A percentile compares a stretch with the other conserved stretches of the same genome.
Evolutionary conservation across 2,113 vertebrate species (phyloP).

Genomic region (Phyllopteryx taeniolatus): DNA sequence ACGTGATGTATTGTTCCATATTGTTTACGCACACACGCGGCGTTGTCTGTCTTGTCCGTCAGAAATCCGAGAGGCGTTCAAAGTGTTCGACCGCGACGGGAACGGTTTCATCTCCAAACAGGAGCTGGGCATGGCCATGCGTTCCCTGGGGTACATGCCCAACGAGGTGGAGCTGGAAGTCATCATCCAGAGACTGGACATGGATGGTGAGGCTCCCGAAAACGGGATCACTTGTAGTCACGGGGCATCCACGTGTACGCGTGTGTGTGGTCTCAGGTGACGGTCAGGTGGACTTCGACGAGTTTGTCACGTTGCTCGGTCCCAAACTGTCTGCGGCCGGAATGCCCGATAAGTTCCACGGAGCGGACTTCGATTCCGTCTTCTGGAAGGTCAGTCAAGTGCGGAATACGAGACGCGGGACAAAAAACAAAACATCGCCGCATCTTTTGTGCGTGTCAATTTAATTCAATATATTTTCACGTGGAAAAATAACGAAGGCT

Average conservation of each 20-base stretch:
- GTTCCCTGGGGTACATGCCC: constrained; percentile 95
- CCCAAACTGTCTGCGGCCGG: constrained; percentile 90
- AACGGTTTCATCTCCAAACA: constrained; percentile 98
- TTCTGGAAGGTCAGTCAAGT: constrained; percentile 90
- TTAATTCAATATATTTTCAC: no score
- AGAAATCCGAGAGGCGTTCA: constrained; percentile 96
- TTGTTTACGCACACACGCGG: background rate
- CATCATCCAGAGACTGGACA: constrained; percentile 94
- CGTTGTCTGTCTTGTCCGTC: constrained; percentile 7
- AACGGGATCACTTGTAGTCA: background rate
- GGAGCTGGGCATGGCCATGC: constrained; percentile 92
- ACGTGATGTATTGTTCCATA: background rate
- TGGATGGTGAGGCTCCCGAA: constrained; percentile 78
- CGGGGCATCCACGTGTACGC: constrained; percentile 1
- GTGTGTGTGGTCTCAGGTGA: constrained; percentile 76
- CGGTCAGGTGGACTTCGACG: constrained; percentile 95
- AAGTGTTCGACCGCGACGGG: constrained; percentile 92
- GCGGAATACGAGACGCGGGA: constrained; percentile 9
- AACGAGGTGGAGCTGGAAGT: constrained; percentile 96
- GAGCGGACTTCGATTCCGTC: constrained; percentile 94
- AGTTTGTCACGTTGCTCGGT: constrained; percentile 93
- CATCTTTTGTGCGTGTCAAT: no score
- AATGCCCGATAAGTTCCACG: constrained; percentile 93
- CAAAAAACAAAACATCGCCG: background rate
- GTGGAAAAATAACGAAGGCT: no score